These are phyloP conservation scores for Zhengitettix transpicula DNA, from an alignment of 2,888 invertebrate species.

Conservation along the genomic window DNA sequence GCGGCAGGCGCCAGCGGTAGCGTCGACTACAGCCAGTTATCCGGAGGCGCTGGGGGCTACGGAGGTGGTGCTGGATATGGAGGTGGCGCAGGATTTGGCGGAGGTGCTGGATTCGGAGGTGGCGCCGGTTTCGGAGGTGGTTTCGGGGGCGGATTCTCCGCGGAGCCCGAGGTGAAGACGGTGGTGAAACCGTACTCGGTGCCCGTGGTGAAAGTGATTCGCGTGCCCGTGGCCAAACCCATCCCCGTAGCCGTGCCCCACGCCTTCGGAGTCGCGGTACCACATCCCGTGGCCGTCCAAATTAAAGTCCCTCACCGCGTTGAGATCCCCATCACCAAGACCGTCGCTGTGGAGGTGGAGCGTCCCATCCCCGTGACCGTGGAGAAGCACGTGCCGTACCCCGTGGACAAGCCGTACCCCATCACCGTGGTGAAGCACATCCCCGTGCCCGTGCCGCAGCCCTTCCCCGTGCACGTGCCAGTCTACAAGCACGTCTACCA, in stretches of 20 bases:
- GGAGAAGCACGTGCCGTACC: constrained; percentile 10
- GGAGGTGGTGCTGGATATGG: background rate
- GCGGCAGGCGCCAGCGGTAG: background rate
- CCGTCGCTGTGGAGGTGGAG: constrained; percentile 13
- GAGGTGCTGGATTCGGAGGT: background rate
- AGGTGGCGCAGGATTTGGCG: background rate
- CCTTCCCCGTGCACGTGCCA: constrained; percentile 11
- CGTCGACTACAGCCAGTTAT: background rate
- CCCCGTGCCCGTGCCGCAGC: constrained; percentile 12
- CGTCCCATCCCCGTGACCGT: constrained; percentile 13
- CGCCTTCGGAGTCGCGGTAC: constrained; percentile 43
- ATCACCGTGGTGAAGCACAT: constrained; percentile 11
- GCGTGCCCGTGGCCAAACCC: constrained; percentile 34
- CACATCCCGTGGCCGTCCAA: constrained; percentile 8
- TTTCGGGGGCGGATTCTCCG: background rate
- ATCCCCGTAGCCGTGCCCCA: constrained; percentile 54
- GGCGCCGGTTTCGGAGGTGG: background rate
- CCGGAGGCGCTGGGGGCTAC: background rate
- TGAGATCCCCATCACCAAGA: constrained; percentile 11
- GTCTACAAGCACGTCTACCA: constrained; percentile 13
- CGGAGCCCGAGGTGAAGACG: background rate
- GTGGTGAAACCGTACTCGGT: constrained; percentile 5
- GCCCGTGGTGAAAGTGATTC: constrained; percentile 6
- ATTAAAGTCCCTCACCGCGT: constrained; percentile 8
- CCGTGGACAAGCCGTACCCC: constrained; percentile 13